Percentiles rank a stretch among this genome's conserved stretches.
Conservation (phyloP, 2,113 vertebrate genomes). For the Nettapus auritus region DNA sequence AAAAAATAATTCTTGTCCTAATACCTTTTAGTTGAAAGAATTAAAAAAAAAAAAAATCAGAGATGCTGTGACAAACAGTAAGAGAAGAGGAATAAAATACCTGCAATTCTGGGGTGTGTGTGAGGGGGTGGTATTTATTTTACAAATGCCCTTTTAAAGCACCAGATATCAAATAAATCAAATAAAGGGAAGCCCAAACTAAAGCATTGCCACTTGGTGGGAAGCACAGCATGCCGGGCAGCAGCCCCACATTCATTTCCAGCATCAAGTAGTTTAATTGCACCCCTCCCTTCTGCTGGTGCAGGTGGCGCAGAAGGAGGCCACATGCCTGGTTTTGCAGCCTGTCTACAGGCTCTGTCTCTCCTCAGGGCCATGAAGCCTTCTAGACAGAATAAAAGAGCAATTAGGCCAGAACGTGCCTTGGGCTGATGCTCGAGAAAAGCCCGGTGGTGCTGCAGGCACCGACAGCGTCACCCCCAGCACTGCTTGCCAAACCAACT, state of each 20-base stretch:
- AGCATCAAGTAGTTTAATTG: neutral
- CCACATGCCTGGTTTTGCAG: neutral
- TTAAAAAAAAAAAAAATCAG: neutral
- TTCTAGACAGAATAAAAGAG: neutral
- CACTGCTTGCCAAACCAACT: neutral
- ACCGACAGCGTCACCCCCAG: neutral
- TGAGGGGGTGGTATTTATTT: neutral
- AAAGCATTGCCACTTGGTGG: neutral
- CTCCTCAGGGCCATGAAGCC: neutral
- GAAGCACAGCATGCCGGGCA: rapidly evolving
- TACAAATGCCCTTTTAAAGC: neutral
- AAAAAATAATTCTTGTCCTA: neutral
- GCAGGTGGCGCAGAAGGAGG: neutral
- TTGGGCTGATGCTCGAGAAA: neutral
- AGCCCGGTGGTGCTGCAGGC: neutral
- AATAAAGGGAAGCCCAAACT: neutral
- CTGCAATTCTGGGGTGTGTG: neutral
- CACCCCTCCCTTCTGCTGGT: neutral
- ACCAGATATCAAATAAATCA: neutral
- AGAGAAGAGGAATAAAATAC: neutral
- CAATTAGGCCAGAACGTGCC: rapidly evolving
- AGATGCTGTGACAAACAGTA: neutral
- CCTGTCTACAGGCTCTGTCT: neutral
- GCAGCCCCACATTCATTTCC: neutral
- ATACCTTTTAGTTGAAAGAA: neutral